phyloP scores from a whole-genome alignment of 1,140 invertebrate genomes.

The Diuraphis noxia region DNA sequence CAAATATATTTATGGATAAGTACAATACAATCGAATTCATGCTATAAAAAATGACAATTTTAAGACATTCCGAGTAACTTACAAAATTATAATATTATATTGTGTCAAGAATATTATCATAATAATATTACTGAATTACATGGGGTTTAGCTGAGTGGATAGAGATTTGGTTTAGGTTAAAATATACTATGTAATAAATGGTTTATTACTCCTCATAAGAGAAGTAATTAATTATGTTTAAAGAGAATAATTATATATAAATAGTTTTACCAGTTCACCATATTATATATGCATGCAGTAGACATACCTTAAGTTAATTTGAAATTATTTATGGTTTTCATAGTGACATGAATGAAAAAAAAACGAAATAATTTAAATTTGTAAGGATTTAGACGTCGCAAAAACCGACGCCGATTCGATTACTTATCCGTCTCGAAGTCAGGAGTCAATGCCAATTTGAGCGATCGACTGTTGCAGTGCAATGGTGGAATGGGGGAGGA shows the following conservation, averaged over 20 bases:
- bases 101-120: neutral
- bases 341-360: neutral
- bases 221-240: neutral
- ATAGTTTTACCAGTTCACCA: neutral
- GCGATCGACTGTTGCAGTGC: neutral
- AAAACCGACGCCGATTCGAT: neutral
- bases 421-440: neutral
- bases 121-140: neutral
- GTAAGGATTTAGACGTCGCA: neutral
- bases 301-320: neutral
- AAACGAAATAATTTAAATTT: neutral
- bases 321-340: neutral
- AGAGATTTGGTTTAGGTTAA: neutral
- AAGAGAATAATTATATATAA: neutral
- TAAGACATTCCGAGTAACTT: neutral
- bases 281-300: neutral
- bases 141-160: neutral
- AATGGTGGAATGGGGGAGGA: too few species aligned
- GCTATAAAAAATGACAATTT: neutral
- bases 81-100: neutral
- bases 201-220: neutral
- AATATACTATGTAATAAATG: neutral
- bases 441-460: neutral
- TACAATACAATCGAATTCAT: neutral
- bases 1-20: neutral